phyloP scores from a whole-genome alignment of 2,888 invertebrate species.

The Noctuana brunneofusca region DNA sequence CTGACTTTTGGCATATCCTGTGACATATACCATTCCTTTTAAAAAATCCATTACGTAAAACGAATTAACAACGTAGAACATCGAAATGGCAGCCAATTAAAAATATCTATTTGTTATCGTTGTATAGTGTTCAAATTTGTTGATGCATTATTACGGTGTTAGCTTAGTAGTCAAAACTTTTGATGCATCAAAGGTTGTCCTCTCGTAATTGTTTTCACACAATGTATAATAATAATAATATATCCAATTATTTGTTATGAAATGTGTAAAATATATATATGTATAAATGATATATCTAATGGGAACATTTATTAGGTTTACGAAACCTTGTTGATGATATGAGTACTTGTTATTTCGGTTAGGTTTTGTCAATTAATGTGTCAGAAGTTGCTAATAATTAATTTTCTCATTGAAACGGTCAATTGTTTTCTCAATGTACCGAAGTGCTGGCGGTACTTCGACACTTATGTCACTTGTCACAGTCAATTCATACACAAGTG shows the following conservation, averaged over 20 bases:
- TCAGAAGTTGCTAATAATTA: conserved; percentile 56
- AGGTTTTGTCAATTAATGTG: conserved; percentile 77
- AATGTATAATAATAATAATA: conserved; percentile 46
- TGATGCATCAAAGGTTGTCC: conserved; percentile 31
- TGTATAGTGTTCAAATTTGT: conserved; percentile 16
- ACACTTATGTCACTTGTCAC: conserved; percentile 61
- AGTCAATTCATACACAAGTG: conserved; percentile 75
- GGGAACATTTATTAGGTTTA: conserved; percentile 59
- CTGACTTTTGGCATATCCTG: neutral
- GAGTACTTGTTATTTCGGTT: conserved; percentile 66
- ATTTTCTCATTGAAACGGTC: conserved; percentile 63
- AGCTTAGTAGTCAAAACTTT: conserved; percentile 18
- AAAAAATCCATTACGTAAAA: conserved; percentile 2
- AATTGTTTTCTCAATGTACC: conserved; percentile 63
- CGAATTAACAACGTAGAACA: conserved; percentile 16
- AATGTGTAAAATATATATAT: conserved; percentile 58
- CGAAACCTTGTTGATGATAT: conserved; percentile 65
- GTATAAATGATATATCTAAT: conserved; percentile 45
- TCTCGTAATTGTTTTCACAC: conserved; percentile 49
- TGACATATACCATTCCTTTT: conserved; percentile 5
- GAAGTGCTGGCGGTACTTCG: conserved; percentile 14
- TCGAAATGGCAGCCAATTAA: conserved; percentile 31
- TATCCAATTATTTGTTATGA: conserved; percentile 64
- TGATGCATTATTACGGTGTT: conserved; percentile 8
- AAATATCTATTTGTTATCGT: no score